These are phyloP conservation scores for Elgaria multicarinata DNA, from an alignment of 2,113 vertebrate species.

Conservation along the genomic window DNA sequence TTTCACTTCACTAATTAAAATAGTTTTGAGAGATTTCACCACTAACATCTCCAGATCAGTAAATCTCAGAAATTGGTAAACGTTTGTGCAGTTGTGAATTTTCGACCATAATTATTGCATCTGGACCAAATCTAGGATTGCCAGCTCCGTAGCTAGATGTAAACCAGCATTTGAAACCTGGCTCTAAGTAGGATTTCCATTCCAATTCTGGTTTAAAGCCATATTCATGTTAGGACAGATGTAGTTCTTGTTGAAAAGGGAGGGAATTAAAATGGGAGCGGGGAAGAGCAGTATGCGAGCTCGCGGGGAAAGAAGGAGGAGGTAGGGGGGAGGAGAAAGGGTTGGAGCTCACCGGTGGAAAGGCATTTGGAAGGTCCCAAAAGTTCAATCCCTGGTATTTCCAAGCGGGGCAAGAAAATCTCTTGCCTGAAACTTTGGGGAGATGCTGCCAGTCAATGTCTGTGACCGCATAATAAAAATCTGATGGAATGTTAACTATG, in stretches of 20 bases:
- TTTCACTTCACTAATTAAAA: not conserved
- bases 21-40: not conserved
- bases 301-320: not conserved
- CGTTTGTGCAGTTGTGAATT: not conserved
- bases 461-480: too few relatives aligned
- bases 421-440: too few relatives aligned
- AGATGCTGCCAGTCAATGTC: too few relatives aligned
- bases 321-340: not conserved
- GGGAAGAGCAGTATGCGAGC: not conserved
- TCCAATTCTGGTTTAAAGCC: not conserved
- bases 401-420: too few relatives aligned
- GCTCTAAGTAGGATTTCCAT: not conserved
- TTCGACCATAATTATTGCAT: not conserved
- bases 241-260: not conserved
- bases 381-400: too few relatives aligned
- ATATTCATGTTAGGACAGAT: not conserved
- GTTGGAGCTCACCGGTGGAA: too few relatives aligned
- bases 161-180: not conserved
- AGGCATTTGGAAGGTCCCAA: too few relatives aligned
- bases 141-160: not conserved
- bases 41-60: not conserved
- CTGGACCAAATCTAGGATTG: not conserved
- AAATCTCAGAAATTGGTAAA: not conserved
- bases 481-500: too few relatives aligned
- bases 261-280: not conserved